Percentiles rank a stretch among this genome's conserved stretches.
These are phyloP conservation scores for Poeciliopsis infans DNA, from an alignment of 2,797 vertebrate genomes.

Conservation along the genomic window DNA sequence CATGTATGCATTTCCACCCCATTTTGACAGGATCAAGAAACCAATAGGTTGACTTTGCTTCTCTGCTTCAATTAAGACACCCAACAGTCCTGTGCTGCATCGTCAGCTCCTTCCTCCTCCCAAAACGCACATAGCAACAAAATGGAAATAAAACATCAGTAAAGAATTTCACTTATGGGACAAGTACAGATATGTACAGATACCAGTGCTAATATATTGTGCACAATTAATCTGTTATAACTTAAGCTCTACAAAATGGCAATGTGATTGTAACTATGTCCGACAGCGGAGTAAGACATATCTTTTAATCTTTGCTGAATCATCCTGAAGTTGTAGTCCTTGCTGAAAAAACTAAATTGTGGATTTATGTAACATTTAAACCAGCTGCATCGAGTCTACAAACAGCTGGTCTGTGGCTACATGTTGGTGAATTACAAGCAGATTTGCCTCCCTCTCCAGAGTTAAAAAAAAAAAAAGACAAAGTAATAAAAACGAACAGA, in stretches of 20 bases:
- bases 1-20: not conserved
- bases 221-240: not conserved
- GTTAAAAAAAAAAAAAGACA: slow-evolving; percentile 11
- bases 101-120: not conserved
- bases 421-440: not conserved
- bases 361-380: slow-evolving; percentile 2
- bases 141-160: not conserved
- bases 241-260: not conserved
- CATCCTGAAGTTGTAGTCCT: not conserved
- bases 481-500: slow-evolving; percentile 16
- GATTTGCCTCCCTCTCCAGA: not conserved
- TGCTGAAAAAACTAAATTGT: not conserved
- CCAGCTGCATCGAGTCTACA: slow-evolving; percentile 6
- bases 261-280: not conserved
- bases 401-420: slow-evolving; percentile 7
- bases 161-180: not conserved
- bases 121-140: not conserved
- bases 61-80: not conserved
- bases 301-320: not conserved
- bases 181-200: not conserved
- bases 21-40: not conserved
- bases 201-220: not conserved
- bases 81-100: not conserved
- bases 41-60: not conserved
- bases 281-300: not conserved